Base-by-base conservation (phyloP, 2,888 invertebrate species). In the Polymixis lichenea region DNA sequence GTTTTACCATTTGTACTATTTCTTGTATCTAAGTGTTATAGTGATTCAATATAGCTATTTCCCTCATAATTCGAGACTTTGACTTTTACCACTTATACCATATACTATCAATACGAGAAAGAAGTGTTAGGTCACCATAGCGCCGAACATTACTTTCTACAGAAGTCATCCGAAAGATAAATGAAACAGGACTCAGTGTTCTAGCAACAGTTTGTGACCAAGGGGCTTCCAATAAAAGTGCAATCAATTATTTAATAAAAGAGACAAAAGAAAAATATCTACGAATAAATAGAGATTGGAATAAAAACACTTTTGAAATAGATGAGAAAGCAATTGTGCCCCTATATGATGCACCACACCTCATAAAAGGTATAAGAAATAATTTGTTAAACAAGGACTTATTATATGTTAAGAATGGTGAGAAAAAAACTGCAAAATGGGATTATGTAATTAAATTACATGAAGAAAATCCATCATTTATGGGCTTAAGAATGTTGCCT, bases 401-500 rank as follows among this genome's bases (percentile, higher is more conserved):
- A 2, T n/a, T n/a, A 15, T 66, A 38, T 67, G n/a, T 53, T 9
- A 67, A 67, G n/a, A 67, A 67, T 53, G 66, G 32, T 15, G n/a
- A 67, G 17, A n/a, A 67, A 17, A 53, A 32, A 53, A 53, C 15
- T 38, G 66, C 53, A 32, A 53, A 51, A 51, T 66, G 32, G 66
- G 15, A 66, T 53, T 22, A 32, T 15, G 15, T 32, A 15, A 28
- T 22, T n/a, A 53, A 53, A 38, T 53, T 53, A 38, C n/a, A 66
- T 0, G n/a, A 53, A 46, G 53, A 53, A 32, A 66, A 66, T 53
- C 66, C 53, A 38, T 55, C 53, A 55, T 67, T 67, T 67, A 55
- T 55, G 53, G 66, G 67, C 53, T 67, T 67, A 55, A 67, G 53
- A 38, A 67, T 67, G 55, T 67, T 55, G 67, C 67, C 55, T 55